A percentile compares a stretch with the other conserved stretches of the same genome.
phyloP scores from a whole-genome alignment of 2,797 vertebrate genomes.

The Benthosema pterotum region DNA sequence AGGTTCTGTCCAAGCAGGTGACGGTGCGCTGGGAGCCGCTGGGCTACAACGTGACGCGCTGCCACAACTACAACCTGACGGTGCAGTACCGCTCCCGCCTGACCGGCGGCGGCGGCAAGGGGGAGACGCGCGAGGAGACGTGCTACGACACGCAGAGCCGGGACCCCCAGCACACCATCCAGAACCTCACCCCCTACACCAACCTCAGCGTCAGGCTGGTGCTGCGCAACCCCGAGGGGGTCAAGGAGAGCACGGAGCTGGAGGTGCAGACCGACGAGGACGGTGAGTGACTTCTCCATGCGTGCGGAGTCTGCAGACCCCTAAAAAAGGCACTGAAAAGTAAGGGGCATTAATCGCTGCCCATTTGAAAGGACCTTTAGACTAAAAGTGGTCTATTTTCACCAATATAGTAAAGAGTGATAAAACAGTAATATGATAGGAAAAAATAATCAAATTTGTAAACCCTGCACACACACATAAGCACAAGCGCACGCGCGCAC shows the following conservation, averaged over 20 bases:
- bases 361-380: too few relatives aligned
- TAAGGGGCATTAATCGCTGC: too few relatives aligned
- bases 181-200: slow-evolving; percentile 92
- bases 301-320: too few relatives aligned
- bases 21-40: slow-evolving; percentile 96
- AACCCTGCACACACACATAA: too few relatives aligned
- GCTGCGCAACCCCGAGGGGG: slow-evolving; percentile 92
- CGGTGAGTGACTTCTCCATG: slow-evolving; percentile 76
- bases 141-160: slow-evolving; percentile 89
- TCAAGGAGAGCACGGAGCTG: slow-evolving; percentile 92
- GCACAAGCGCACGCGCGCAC: too few relatives aligned
- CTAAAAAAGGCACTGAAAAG: background rate
- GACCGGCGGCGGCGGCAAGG: slow-evolving; percentile 76
- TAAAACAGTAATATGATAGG: background rate
- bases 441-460: too few relatives aligned
- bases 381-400: background rate
- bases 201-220: slow-evolving; percentile 95
- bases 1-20: slow-evolving; percentile 93
- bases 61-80: slow-evolving; percentile 95
- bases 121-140: slow-evolving; percentile 92
- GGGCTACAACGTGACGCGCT: slow-evolving; percentile 97
- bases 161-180: slow-evolving; percentile 93
- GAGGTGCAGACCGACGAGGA: slow-evolving; percentile 96
- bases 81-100: slow-evolving; percentile 90
- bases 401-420: background rate